These are phyloP conservation scores for Himalopsyche tibetana DNA, from an alignment of 2,888 invertebrate species.

Conservation along the genomic window DNA sequence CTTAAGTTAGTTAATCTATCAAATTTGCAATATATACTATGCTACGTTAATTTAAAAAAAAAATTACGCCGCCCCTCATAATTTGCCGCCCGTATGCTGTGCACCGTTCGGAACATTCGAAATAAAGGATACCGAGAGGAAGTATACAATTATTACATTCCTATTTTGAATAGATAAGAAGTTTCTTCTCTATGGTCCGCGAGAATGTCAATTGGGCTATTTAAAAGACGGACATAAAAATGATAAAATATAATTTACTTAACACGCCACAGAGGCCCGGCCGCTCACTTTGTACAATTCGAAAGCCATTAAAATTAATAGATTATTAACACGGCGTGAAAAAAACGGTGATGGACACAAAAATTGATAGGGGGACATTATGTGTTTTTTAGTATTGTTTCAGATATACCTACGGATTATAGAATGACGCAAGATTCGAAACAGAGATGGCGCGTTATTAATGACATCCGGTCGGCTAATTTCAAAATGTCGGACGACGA, in stretches of 20 bases:
- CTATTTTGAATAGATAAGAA: no score
- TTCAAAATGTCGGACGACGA: conserved; percentile 8
- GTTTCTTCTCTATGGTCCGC: no score
- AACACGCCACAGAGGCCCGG: background rate
- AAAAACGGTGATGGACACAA: background rate
- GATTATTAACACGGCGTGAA: conserved; percentile 25
- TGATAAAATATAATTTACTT: conserved; percentile 42
- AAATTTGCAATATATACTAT: no score
- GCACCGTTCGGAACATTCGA: no score
- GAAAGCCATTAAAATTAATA: conserved; percentile 47
- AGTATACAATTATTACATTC: no score
- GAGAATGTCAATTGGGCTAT: conserved; percentile 32
- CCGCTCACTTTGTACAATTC: conserved; percentile 23
- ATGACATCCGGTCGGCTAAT: conserved; percentile 26
- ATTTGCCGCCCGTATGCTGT: no score
- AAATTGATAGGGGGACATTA: conserved; percentile 15
- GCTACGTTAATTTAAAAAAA: no score
- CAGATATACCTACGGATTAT: conserved; percentile 16
- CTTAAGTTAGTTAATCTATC: no score
- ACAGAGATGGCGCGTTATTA: conserved; percentile 22
- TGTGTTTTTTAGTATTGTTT: conserved; percentile 34
- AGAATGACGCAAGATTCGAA: conserved; percentile 31
- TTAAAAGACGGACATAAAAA: conserved; percentile 10
- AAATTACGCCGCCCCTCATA: no score
- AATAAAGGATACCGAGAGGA: no score